A percentile compares a stretch with the other conserved stretches of the same genome.
Evolutionary conservation across 2,888 invertebrate species (phyloP).

Genomic region (Trissolcus japonicus): DNA sequence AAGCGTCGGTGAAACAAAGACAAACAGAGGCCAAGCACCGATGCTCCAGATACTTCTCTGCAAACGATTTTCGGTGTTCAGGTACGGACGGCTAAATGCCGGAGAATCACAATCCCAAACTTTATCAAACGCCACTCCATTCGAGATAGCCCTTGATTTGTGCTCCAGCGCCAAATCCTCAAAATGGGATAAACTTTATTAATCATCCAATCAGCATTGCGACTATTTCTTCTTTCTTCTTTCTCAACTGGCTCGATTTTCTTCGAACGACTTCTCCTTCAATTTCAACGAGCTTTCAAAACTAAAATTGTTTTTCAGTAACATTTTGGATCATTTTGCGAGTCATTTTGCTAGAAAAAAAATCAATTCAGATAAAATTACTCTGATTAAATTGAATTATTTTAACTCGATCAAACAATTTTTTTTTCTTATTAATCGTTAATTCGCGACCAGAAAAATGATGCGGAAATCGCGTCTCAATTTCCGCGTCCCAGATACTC

Average conservation of each 20-base stretch:
- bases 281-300: too few relatives aligned
- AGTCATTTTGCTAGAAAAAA: too few relatives aligned
- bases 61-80: conserved; percentile 25
- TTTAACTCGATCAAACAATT: too few relatives aligned
- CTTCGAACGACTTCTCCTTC: too few relatives aligned
- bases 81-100: conserved; percentile 36
- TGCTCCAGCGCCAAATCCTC: conserved; percentile 30
- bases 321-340: too few relatives aligned
- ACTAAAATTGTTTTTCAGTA: too few relatives aligned
- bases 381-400: too few relatives aligned
- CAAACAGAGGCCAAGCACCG: conserved; percentile 5
- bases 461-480: neutral
- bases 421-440: too few relatives aligned
- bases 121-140: conserved; percentile 47
- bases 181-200: conserved; percentile 7
- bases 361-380: too few relatives aligned
- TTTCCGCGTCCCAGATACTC: conserved; percentile 3
- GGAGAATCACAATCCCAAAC: conserved; percentile 34
- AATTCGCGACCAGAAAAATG: too few relatives aligned
- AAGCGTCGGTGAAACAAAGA: conserved; percentile 5
- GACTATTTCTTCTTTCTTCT: neutral
- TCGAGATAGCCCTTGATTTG: conserved; percentile 50
- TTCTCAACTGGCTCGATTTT: too few relatives aligned
- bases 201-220: neutral
- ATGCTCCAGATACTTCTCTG: conserved; percentile 18